A percentile compares a stretch with the other conserved stretches of the same genome.
These are phyloP conservation scores for Danionella cerebrum DNA, from an alignment of 2,113 vertebrate species.

Conservation along the genomic window DNA sequence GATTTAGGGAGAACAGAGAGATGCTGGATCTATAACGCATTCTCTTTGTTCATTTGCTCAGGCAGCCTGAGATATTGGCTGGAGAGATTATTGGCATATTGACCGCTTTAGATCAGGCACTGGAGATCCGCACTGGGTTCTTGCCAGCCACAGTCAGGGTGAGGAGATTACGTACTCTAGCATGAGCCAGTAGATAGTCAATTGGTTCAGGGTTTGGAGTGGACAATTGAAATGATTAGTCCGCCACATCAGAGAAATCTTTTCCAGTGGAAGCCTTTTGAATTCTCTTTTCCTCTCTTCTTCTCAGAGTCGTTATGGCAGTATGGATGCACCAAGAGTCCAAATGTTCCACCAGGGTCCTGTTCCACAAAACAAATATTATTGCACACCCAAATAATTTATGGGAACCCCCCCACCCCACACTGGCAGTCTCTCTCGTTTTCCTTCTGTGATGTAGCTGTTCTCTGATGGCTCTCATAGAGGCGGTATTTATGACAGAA, in stretches of 20 bases:
- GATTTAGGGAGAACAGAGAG: constrained; percentile 42
- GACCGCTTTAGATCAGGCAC: constrained; percentile 37
- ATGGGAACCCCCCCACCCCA: constrained; percentile 52
- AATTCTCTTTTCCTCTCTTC: background rate
- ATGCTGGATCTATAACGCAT: constrained; percentile 45
- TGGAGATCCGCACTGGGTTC: constrained; percentile 7
- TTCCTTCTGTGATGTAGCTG: constrained; percentile 18
- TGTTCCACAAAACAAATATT: constrained; percentile 92
- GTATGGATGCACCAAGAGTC: constrained; percentile 74
- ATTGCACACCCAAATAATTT: constrained; percentile 85
- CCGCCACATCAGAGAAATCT: background rate
- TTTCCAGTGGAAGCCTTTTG: background rate
- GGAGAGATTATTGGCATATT: constrained; percentile 46
- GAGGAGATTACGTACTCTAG: constrained; percentile 1
- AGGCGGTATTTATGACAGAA: constrained; percentile 53
- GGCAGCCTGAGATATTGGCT: constrained; percentile 30
- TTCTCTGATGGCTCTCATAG: constrained; percentile 41
- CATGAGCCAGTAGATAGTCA: background rate
- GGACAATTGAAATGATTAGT: background rate
- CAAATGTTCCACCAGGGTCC: constrained; percentile 82
- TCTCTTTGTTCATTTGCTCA: constrained; percentile 42
- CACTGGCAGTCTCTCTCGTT: constrained; percentile 31
- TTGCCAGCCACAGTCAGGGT: background rate
- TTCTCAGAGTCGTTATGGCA: constrained; percentile 55
- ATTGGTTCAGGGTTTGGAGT: constrained; percentile 4